A percentile compares a stretch with the other conserved stretches of the same genome.
Conservation (phyloP, 2,113 vertebrate species). For the Okapia johnstoni region DNA sequence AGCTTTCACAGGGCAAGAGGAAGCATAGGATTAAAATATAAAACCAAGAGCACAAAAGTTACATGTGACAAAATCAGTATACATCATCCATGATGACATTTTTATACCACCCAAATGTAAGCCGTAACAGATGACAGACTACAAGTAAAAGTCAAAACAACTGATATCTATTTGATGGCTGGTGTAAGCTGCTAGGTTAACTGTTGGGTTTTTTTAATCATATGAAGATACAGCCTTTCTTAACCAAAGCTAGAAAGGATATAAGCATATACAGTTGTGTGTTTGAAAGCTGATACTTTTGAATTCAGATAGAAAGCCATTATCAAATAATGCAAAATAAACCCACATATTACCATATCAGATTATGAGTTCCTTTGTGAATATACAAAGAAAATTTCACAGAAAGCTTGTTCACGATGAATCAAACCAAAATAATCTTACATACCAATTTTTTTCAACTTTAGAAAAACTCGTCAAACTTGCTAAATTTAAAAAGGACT, state of each 20-base stretch:
- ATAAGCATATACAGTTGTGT: neutral
- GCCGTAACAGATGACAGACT: neutral
- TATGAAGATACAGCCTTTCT: neutral
- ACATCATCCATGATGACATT: neutral
- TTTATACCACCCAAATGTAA: neutral
- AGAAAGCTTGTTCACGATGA: constrained; percentile 26
- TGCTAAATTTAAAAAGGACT: constrained; percentile 7
- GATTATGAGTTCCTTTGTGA: constrained; percentile 21
- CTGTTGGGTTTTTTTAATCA: neutral
- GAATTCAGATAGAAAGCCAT: constrained; percentile 18
- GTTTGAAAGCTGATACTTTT: neutral
- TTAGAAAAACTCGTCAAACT: constrained; percentile 33
- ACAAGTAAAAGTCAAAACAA: constrained; percentile 14
- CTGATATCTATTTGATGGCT: neutral
- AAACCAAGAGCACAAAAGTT: constrained; percentile 63
- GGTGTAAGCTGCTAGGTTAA: neutral
- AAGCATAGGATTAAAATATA: constrained; percentile 63
- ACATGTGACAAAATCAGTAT: constrained; percentile 17
- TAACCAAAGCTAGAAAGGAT: constrained; percentile 30
- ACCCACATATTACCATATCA: neutral
- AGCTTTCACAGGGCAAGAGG: constrained; percentile 58
- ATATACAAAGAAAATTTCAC: constrained; percentile 34
- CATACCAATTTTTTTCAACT: neutral
- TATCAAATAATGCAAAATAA: constrained; percentile 13
- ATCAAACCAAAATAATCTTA: constrained; percentile 28